Evolutionary conservation across 92 coral and sea anemone species (phyloP).

Genomic region (Blastomussa wellsi): DNA sequence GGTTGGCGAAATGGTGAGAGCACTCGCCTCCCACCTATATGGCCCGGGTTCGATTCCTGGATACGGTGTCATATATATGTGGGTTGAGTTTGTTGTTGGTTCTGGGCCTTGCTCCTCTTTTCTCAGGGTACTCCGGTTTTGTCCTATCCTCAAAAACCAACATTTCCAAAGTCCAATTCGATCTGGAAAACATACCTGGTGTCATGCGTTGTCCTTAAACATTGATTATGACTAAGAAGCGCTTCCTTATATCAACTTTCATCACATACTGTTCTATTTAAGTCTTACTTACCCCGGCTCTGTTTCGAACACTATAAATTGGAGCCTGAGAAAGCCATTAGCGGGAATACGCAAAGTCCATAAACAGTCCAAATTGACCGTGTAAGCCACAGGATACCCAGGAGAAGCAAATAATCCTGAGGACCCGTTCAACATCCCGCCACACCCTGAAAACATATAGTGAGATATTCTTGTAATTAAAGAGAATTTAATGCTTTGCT

Average conservation of each 20-base stretch:
- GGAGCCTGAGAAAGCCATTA: not conserved
- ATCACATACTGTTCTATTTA: not conserved
- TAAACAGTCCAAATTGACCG: not conserved
- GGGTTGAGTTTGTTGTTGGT: too few relatives aligned
- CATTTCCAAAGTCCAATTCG: too few relatives aligned
- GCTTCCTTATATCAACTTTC: not conserved
- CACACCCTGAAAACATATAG: not conserved
- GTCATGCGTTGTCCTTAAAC: too few relatives aligned
- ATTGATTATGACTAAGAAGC: not conserved
- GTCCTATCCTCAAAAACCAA: too few relatives aligned
- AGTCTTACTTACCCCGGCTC: not conserved
- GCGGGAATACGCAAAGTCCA: conserved; percentile 13
- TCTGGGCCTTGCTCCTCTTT: too few relatives aligned
- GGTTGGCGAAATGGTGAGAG: too few relatives aligned
- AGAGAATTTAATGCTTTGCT: not conserved
- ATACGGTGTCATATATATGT: too few relatives aligned
- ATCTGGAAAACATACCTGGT: too few relatives aligned
- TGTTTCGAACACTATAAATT: not conserved
- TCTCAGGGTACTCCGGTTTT: too few relatives aligned
- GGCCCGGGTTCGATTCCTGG: too few relatives aligned
- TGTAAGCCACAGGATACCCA: not conserved
- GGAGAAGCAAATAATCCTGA: not conserved
- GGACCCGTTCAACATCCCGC: conserved; percentile 1
- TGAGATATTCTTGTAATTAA: too few relatives aligned
- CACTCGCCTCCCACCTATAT: too few relatives aligned